Evolutionary conservation across 23 tunicate species (phyloP).

Genomic region (Corella eumyota): DNA sequence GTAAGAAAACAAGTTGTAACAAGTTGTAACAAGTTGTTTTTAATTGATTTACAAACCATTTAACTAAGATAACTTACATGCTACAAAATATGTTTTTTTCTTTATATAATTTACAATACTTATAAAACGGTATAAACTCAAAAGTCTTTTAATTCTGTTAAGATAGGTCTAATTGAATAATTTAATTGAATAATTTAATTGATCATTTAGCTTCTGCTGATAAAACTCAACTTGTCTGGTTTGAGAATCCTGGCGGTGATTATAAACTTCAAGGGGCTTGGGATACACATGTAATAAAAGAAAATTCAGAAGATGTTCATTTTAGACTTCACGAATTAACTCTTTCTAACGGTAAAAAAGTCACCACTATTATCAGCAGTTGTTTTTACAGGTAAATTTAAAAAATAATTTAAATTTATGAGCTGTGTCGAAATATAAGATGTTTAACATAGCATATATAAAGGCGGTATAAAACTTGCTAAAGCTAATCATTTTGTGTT

Average conservation of each 20-base stretch:
- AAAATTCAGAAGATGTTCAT: conserved; percentile 50
- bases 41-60: background rate
- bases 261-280: conserved; percentile 31
- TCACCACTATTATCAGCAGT: conserved; percentile 44
- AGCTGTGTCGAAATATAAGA: background rate
- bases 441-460: too few relatives aligned
- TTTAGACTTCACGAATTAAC: conserved; percentile 48
- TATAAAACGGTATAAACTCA: too few relatives aligned
- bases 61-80: background rate
- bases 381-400: conserved; percentile 62
- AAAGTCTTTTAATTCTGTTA: too few relatives aligned
- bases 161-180: too few relatives aligned
- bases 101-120: background rate
- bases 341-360: conserved; percentile 23
- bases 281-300: conserved; percentile 46
- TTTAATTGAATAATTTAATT: too few relatives aligned
- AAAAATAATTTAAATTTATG: background rate
- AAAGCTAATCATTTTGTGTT: background rate
- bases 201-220: conserved; percentile 48
- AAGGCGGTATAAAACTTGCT: too few relatives aligned
- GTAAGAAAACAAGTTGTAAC: conserved; percentile 25
- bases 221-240: conserved; percentile 58
- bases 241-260: conserved; percentile 59
- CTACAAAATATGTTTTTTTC: background rate
- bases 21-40: conserved; percentile 4